Evolutionary conservation across 1,140 invertebrate genomes (phyloP), one percentile per base, ranked within the genome.

Genomic region (Drosophila asahinai): DNA sequence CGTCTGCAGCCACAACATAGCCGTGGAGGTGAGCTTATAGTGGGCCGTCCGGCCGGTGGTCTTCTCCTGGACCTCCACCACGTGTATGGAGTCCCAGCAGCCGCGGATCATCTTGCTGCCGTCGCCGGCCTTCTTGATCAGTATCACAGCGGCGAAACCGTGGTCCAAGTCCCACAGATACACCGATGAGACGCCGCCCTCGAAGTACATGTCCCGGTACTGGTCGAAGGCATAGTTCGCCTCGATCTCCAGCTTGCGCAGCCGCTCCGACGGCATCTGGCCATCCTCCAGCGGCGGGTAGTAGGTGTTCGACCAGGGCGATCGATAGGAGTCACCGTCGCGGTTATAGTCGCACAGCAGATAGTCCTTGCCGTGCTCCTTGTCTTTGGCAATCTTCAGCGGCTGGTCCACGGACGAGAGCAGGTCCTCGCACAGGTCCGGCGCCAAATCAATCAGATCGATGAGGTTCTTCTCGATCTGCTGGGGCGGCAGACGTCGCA

Each of bases 21-120:
- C 98, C 15, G 99, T 99, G 0, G 98, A 99, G 30, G 99, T 99
- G 72, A 99, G 95, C 95, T 99, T 99, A 92, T 99, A 99, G 93
- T 99, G 98, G 7, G 99, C 99, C 90, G 96, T 97, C 49, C 98
- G 95, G 0, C 98, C 98, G 70, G 96, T 97, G 25, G 97, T 96
- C 93, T 99, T 99, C 93, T 99, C 98, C 86, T 98, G 97, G 1
- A 99, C 98, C 95, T 99, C 99, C 15, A 99, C 97, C 0, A 99
- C 99, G 93, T 99, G 99, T 93, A 99, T 99, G 3, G 99, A 99
- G 93, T 99, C 99, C 99, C 99, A 99, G 93, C 98, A 99, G 3
- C 99, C 97, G 94, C 98, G 99, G 77, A 99, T 99, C 94, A 98
- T 99, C 93, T 98, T 98, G 66, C 95, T 92, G 15, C 98, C 98